Evolutionary conservation across 2,888 invertebrate genomes (phyloP), one percentile per base, ranked within the genome.

Genomic region (Nebria brevicollis): DNA sequence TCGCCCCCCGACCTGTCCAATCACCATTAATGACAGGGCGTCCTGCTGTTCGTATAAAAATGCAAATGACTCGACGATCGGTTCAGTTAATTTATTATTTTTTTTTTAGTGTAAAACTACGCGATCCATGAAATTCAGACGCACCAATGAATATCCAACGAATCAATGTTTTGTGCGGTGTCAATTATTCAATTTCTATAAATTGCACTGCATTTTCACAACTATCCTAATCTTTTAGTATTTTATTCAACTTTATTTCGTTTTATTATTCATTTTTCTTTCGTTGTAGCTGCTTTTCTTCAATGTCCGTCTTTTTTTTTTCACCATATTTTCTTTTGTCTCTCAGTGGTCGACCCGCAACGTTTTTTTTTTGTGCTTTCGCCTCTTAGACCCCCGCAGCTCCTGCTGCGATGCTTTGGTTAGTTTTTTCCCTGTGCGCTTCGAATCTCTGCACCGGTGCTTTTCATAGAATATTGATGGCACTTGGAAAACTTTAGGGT

Each of bases 401-500:
- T 25, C 26, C 15, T 25, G 70, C 34, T 34, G 70, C 25, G 20
- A 7, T 70, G 70, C 25, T 25, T 70, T 70, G 20, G 25, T 25
- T 70, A 26, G 70, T 72, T 75, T 80, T 80, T 72, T 68, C 75
- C 66, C 70, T 54, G 68, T 80, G 11, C 43, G 26, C 73, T 41
- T 3, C 42, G 75, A 75, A 80, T 80, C 80, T 80, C 80, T 75
- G 80, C 75, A 80, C 80, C 80, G 75, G 80, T 80, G 80, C 75
- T 75, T 80, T 80, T 80, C 80, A 80, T 80, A 80, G 80, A 80
- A 75, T 80, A 80, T 80, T 80, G 80, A 80, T 80, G 80, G 80
- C 75, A 80, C 80, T 80, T 80, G 80, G 80, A 80, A 72, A 80
- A 80, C 72, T 80, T 80, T 75, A 75, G 80, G 75, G 80, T 80